Percentiles rank a stretch among this genome's conserved stretches.
phyloP scores from a whole-genome alignment of 35 echinoderm and acorn worm species.

The Apostichopus japonicus region DNA sequence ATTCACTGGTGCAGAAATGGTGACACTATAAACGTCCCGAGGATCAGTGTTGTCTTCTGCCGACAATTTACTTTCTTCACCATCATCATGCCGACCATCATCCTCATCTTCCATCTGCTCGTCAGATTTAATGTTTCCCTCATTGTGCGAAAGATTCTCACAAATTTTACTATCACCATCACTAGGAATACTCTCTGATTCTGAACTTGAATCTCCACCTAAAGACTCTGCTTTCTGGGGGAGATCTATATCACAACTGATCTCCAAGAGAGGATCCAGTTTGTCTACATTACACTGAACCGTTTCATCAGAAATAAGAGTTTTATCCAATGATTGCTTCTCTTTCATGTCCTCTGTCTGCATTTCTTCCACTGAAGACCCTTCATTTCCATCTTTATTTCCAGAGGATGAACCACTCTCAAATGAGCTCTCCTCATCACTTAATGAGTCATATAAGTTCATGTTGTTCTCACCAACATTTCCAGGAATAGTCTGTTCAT shows the following conservation, averaged over 20 bases:
- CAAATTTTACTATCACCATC: background rate
- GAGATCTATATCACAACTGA: background rate
- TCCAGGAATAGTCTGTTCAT: background rate
- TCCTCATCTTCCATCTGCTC: background rate
- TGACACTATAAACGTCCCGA: background rate
- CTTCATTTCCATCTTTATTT: background rate
- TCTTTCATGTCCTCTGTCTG: background rate
- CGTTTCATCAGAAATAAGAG: background rate
- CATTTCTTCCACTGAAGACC: background rate
- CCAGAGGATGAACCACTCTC: background rate
- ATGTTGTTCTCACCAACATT: background rate
- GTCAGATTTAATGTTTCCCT: background rate
- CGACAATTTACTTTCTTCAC: background rate
- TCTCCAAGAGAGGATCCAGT: background rate
- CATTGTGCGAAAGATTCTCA: background rate
- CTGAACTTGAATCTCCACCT: background rate
- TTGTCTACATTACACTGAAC: background rate
- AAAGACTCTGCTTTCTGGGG: background rate
- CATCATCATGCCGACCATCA: background rate
- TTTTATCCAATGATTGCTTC: background rate
- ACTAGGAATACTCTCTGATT: background rate
- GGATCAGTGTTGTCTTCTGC: background rate
- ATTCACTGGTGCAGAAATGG: too few relatives aligned
- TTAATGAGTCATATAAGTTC: background rate
- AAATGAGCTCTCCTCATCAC: background rate